Percentiles rank a stretch among this genome's conserved stretches.
These are phyloP conservation scores for Lasius fuliginosus DNA, from an alignment of 2,888 invertebrate genomes.

Conservation along the genomic window DNA sequence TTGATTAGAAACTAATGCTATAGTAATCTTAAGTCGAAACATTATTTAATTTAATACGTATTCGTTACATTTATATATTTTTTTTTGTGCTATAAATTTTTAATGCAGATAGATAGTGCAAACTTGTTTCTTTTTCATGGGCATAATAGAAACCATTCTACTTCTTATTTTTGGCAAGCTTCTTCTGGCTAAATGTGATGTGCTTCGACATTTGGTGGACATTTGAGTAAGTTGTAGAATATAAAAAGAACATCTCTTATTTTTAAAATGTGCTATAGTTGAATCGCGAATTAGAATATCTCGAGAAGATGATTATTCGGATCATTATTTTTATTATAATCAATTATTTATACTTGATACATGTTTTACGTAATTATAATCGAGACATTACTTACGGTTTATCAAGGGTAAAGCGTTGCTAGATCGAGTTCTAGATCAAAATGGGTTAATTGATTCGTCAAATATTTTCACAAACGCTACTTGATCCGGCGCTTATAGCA, in stretches of 20 bases:
- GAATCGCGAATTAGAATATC: not conserved
- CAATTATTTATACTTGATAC: not conserved
- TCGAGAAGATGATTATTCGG: not conserved
- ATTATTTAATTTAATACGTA: too few species aligned
- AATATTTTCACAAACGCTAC: constrained; percentile 47
- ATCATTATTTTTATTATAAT: not conserved
- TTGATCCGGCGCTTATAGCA: constrained; percentile 24
- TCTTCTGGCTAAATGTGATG: constrained; percentile 95
- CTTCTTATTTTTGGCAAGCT: constrained; percentile 93
- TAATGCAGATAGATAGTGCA: not conserved
- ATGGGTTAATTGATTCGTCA: constrained; percentile 32
- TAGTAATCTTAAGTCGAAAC: too few species aligned
- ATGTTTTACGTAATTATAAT: not conserved
- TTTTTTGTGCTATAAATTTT: not conserved
- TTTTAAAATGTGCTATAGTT: not conserved
- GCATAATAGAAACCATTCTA: constrained; percentile 78
- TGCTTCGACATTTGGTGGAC: constrained; percentile 95
- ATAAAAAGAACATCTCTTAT: not conserved
- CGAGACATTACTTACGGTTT: constrained; percentile 23
- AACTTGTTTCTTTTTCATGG: constrained; percentile 4
- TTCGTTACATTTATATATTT: too few species aligned
- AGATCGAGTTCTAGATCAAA: constrained; percentile 4
- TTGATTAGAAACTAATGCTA: too few species aligned
- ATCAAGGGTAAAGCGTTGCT: not conserved
- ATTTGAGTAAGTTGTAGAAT: constrained; percentile 89